A percentile compares a stretch with the other conserved stretches of the same genome.
Evolutionary conservation across 2,888 invertebrate genomes (phyloP).

Genomic region (Acronicta leporina): DNA sequence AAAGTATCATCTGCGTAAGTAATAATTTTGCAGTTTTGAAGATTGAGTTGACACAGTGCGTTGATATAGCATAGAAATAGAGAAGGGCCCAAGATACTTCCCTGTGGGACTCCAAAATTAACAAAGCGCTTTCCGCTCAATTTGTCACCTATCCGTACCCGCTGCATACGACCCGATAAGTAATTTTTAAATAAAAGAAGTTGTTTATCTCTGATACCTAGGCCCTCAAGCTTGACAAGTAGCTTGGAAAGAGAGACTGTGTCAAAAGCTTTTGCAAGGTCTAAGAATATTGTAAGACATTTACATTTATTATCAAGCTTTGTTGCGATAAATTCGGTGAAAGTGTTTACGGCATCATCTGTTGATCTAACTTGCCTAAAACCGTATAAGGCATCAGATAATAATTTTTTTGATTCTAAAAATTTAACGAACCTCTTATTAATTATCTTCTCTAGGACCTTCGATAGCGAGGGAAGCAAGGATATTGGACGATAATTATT

Average conservation of each 20-base stretch:
- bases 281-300: constrained; percentile 1
- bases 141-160: neutral
- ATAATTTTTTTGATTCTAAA: neutral
- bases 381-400: neutral
- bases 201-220: neutral
- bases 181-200: neutral
- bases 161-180: neutral
- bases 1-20: neutral
- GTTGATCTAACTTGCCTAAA: constrained; percentile 1
- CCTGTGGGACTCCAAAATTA: neutral
- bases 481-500: neutral
- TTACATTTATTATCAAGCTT: neutral
- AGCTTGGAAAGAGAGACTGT: neutral
- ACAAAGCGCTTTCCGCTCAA: neutral
- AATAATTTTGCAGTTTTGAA: constrained; percentile 1
- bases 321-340: neutral
- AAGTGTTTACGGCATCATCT: neutral
- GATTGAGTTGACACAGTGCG: neutral
- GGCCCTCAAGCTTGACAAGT: neutral
- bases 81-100: neutral
- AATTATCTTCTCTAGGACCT: neutral
- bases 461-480: neutral
- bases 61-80: neutral
- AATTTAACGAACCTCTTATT: constrained; percentile 1
- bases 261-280: neutral